These are phyloP conservation scores for Leptopterna dolabrata DNA, from an alignment of 2,888 invertebrate genomes.

Conservation along the genomic window DNA sequence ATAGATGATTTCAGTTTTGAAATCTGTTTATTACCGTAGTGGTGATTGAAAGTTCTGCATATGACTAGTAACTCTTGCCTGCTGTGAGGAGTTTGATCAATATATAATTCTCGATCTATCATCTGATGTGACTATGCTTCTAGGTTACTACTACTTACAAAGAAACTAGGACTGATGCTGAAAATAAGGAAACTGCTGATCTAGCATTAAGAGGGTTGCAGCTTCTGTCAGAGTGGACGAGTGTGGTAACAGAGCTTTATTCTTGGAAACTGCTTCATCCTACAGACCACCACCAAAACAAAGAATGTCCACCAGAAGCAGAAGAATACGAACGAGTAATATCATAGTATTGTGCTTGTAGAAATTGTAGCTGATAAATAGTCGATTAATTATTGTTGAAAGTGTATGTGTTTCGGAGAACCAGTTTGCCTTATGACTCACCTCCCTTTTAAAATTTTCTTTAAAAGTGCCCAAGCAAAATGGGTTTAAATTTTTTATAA, in stretches of 20 bases:
- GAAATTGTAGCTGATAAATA: background rate
- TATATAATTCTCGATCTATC: too few species aligned
- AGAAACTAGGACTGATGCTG: slow-evolving; percentile 89
- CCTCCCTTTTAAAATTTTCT: too few species aligned
- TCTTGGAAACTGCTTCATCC: slow-evolving; percentile 99
- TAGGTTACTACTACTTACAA: slow-evolving; percentile 92
- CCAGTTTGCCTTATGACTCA: too few species aligned
- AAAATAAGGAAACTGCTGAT: slow-evolving; percentile 91
- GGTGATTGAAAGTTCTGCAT: too few species aligned
- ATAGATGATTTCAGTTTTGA: too few species aligned
- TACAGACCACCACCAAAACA: slow-evolving; percentile 95
- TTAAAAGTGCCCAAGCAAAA: too few species aligned
- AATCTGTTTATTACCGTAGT: too few species aligned
- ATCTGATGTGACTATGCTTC: background rate
- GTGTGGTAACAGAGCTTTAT: slow-evolving; percentile 94
- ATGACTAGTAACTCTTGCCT: too few species aligned
- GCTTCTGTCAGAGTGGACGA: slow-evolving; percentile 95
- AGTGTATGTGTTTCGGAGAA: background rate
- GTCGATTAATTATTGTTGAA: background rate
- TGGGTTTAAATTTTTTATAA: too few species aligned
- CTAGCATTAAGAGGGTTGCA: slow-evolving; percentile 92
- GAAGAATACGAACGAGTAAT: slow-evolving; percentile 95
- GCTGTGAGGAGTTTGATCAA: too few species aligned
- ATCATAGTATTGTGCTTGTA: slow-evolving; percentile 22
- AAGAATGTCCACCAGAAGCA: slow-evolving; percentile 93